phyloP scores from a whole-genome alignment of 2,888 invertebrate genomes.

The Xanthia togata region DNA sequence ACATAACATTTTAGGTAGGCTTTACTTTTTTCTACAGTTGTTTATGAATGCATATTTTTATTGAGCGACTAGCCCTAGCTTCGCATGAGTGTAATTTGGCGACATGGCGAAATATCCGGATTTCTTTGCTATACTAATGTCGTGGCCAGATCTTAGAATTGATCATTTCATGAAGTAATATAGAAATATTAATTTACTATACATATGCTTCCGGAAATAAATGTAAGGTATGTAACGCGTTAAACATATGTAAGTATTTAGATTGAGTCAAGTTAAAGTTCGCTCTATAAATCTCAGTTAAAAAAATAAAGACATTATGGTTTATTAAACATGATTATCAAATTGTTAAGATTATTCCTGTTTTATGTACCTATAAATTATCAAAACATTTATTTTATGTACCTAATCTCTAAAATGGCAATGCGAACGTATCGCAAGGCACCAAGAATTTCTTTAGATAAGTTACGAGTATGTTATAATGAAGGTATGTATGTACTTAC shows the following conservation, averaged over 20 bases:
- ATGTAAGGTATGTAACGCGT: not conserved
- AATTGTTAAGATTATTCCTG: not conserved
- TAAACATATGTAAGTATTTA: not conserved
- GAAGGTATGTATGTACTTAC: constrained; percentile 78
- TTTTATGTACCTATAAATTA: not conserved
- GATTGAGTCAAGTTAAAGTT: not conserved
- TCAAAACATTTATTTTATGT: not conserved
- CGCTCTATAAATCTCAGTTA: too few relatives aligned
- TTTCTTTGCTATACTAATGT: not conserved
- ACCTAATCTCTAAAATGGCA: not conserved
- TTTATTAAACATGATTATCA: not conserved
- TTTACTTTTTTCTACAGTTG: not conserved
- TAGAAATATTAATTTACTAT: not conserved
- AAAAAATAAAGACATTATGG: not conserved
- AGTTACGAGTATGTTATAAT: not conserved
- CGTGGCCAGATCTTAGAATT: too few relatives aligned
- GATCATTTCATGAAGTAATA: too few relatives aligned
- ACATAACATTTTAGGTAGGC: not conserved
- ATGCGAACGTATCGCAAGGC: not conserved
- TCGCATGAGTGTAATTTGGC: not conserved
- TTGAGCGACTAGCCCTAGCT: not conserved
- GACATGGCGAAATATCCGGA: not conserved
- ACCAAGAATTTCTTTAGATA: not conserved
- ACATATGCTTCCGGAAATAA: not conserved
- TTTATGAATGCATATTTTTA: not conserved